These are phyloP conservation scores for Hoplias malabaricus DNA, from an alignment of 2,113 vertebrate genomes.

Conservation along the genomic window DNA sequence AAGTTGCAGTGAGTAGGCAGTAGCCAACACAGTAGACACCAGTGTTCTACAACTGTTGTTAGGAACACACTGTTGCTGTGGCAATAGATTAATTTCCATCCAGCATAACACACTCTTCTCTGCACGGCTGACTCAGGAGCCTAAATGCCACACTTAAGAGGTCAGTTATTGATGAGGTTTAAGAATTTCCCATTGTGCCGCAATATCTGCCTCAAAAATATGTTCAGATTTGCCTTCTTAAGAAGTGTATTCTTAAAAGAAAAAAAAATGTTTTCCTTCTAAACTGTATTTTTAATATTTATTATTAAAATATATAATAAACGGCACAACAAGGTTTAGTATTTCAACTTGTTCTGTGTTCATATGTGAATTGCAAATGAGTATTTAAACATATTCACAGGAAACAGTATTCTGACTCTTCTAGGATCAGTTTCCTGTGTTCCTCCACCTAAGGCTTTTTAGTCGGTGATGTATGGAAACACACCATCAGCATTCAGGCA, in stretches of 20 bases:
- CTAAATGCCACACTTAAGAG: conserved; percentile 28
- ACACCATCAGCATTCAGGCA: too few species aligned
- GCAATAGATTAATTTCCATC: conserved; percentile 50
- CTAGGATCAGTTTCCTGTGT: too few species aligned
- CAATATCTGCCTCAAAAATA: conserved; percentile 1
- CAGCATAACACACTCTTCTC: conserved; percentile 33
- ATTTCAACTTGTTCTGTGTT: not conserved
- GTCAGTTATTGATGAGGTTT: conserved; percentile 27
- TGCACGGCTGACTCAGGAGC: conserved; percentile 8
- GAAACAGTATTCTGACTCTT: too few species aligned
- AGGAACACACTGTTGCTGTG: conserved; percentile 61
- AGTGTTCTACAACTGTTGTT: conserved; percentile 59
- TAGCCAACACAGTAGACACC: conserved; percentile 54
- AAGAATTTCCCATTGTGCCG: conserved; percentile 17
- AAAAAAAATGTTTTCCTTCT: too few species aligned
- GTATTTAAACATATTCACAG: too few species aligned
- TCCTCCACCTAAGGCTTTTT: too few species aligned
- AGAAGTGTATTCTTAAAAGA: not conserved
- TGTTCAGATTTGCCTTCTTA: not conserved
- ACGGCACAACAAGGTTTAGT: not conserved
- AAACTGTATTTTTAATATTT: too few species aligned
- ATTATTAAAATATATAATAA: not conserved
- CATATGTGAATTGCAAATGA: not conserved
- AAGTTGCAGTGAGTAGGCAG: conserved; percentile 61
- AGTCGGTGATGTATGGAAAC: too few species aligned